Evolutionary conservation across 2,113 vertebrate genomes (phyloP), one percentile per base, ranked within the genome.

Genomic region (Nannospalax galili): DNA sequence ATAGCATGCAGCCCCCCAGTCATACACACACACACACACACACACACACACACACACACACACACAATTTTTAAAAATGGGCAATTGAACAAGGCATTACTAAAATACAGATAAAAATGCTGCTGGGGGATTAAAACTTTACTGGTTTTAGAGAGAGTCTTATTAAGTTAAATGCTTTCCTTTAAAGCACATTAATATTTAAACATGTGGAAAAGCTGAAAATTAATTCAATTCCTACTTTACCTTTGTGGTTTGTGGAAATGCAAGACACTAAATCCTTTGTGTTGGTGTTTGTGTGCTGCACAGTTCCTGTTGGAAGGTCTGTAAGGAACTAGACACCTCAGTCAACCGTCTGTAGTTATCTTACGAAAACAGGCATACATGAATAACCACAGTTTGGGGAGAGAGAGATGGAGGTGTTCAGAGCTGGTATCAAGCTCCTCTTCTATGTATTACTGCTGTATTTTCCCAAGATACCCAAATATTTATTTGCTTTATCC

Each of bases 91-190:
- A 15, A 19, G 52, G 17, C 48, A 30, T 7, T 8, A 8, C 3
- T 30, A 28, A 81, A 37, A 52, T 28, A 12, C 35, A 88, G 20
- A 26, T 56, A 17, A 32, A 26, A 4, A 14, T 16, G 37, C 48
- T 45, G 3, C 1, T 24, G 79, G 85, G 79, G 48, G 28, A 79
- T 42, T 28, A 67, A 82, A 75, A 4, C 7, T 12, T 20, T 37
- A 17, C 26, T 73, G 58, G 62, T 45, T 72, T 69, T 32, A 80
- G 62, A 84, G 35, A 20, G 56, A 81, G 78, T 20, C 48, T 70
- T 80, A 37, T 70, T 88, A 40, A 48, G 67, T 88, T 92, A 87
- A 60, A n/a, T 62, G 37, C 56, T 94, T 94, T 89, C 17, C 67
- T 75, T 79, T 69, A 67, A 75, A 84, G 70, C 58, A 45, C 45